Base-by-base conservation (phyloP, 2,113 vertebrate species). In the Pollimyrus isidori region DNA sequence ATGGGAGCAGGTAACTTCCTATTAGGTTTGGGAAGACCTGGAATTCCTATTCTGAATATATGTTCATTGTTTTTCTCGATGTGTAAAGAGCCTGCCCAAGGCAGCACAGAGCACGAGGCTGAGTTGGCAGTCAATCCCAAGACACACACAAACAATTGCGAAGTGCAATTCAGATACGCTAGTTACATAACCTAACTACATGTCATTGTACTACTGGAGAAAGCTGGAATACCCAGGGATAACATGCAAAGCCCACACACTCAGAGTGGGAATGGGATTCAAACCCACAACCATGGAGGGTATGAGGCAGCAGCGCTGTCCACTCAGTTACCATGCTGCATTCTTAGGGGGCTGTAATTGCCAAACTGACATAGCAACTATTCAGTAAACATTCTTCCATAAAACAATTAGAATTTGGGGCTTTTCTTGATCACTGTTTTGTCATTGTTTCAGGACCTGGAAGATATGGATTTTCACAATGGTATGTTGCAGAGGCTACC, bases 361-460 rank as follows among this genome's bases (percentile, higher is more conserved):
- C 45, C 19, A 82, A 82, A 11, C 39, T n/a, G 80, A 48, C 35
- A 23, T 48, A 83, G 17, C 5, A 21, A n/a, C 9, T 83, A 46
- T 45, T 83, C 80, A 42, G 39, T 83, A 48, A 83, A 83, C 39
- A 83, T 7, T 83, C 39, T 21, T 19, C 3, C 3, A 4, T 48
- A 11, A 21, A 19, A 46, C 7, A 83, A 15, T 21, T 17, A 23
- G 7, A 62, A 62, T n/a, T 62, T 21, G 19, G 6, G 42, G 19
- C 35, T 39, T 42, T 4, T 3, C 5, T 87, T 87, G 26, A 35
- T 87, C 19, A 35, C 23, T 35, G 13, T 87, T 1, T 92, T 46
- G 92, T 94, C 92, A 92, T 39, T 92, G 92, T 93, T 92, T 23
- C 93, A 99, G 97, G 94, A 94, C 88, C 88, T 91, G 39, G 91